phyloP scores from a whole-genome alignment of 2,113 vertebrate species.

The Oryzias melastigma region DNA sequence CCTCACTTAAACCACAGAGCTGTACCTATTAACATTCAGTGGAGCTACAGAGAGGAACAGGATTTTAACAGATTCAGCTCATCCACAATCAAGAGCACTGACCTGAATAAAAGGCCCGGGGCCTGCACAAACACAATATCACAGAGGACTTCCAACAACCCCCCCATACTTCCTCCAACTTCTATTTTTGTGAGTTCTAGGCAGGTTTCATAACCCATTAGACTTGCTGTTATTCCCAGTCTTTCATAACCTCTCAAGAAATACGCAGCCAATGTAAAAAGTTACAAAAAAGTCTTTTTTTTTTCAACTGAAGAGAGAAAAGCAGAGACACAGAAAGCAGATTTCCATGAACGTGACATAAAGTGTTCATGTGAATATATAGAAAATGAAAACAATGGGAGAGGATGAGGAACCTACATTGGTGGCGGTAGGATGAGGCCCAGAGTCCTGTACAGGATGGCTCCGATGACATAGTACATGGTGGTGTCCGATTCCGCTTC shows the following conservation, averaged over 20 bases:
- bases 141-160: conserved; percentile 43
- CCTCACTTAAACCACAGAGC: conserved; percentile 13
- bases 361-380: too few relatives aligned
- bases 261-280: conserved; percentile 24
- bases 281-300: conserved; percentile 10
- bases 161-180: conserved; percentile 24
- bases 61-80: conserved; percentile 52
- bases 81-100: conserved; percentile 51
- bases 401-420: conserved; percentile 77
- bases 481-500: conserved; percentile 74
- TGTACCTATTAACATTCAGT: conserved; percentile 52
- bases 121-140: conserved; percentile 45
- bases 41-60: conserved; percentile 25
- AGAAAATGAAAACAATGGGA: neutral
- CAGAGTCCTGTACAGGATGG: conserved; percentile 92
- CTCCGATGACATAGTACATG: conserved; percentile 93
- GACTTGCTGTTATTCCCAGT: conserved; percentile 5
- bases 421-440: conserved; percentile 90
- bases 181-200: conserved; percentile 29
- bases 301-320: conserved; percentile 10
- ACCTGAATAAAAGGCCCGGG: conserved; percentile 56
- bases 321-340: conserved; percentile 1
- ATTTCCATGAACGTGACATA: neutral
- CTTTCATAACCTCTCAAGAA: conserved; percentile 22
- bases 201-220: conserved; percentile 33